Evolutionary conservation across 2,797 vertebrate species (phyloP).

Genomic region (Tenualosa ilisha): DNA sequence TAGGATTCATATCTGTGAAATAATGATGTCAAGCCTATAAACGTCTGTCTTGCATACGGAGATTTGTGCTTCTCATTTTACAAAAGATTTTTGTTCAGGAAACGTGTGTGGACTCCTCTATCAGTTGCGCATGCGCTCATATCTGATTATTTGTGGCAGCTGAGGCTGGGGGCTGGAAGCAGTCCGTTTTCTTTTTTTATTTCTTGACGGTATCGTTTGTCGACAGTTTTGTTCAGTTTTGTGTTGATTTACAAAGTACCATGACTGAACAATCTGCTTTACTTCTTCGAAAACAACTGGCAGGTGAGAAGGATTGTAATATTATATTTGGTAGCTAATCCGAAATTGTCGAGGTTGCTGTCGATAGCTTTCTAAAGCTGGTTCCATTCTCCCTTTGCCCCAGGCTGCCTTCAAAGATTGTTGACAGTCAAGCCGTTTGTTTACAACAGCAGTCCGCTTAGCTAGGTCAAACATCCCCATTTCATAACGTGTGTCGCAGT

Average conservation of each 20-base stretch:
- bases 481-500: background rate
- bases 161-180: conserved; percentile 30
- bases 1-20: background rate
- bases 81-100: background rate
- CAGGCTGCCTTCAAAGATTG: conserved; percentile 19
- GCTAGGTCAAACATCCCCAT: background rate
- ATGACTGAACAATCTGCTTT: conserved; percentile 82
- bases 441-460: conserved; percentile 17
- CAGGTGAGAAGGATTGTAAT: conserved; percentile 63
- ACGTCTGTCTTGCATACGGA: background rate
- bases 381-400: conserved; percentile 8
- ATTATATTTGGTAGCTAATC: background rate
- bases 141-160: conserved; percentile 24
- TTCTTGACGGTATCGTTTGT: conserved; percentile 53
- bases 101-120: conserved; percentile 5
- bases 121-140: conserved; percentile 32
- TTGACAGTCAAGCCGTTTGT: conserved; percentile 26
- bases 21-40: background rate
- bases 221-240: conserved; percentile 51
- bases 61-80: background rate
- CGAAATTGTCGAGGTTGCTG: conserved; percentile 6
- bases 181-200: conserved; percentile 42
- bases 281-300: conserved; percentile 81
- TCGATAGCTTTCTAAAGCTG: conserved; percentile 11
- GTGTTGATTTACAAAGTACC: conserved; percentile 63